Percentiles rank a stretch among this genome's conserved stretches.
Evolutionary conservation across 2,797 vertebrate genomes (phyloP).

Genomic region (Scolopax rusticola): DNA sequence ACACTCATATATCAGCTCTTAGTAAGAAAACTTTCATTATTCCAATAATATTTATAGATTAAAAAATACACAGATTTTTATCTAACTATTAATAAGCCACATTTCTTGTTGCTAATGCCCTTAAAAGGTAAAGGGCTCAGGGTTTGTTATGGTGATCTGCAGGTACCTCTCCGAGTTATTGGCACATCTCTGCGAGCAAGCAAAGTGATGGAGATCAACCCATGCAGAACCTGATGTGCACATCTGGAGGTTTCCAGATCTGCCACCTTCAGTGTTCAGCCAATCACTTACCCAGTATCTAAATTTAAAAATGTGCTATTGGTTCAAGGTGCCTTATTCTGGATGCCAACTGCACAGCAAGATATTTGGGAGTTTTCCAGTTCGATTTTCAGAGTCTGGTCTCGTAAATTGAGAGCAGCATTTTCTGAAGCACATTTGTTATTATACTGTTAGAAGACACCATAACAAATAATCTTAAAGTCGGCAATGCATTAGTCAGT

Average conservation of each 20-base stretch:
- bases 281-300: conserved; percentile 44
- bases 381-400: not conserved
- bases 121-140: not conserved
- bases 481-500: not conserved
- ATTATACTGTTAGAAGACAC: not conserved
- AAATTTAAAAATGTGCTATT: conserved; percentile 39
- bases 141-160: not conserved
- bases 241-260: conserved; percentile 42
- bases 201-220: not conserved
- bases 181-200: not conserved
- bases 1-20: not conserved
- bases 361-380: conserved; percentile 13
- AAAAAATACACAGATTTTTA: not conserved
- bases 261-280: conserved; percentile 52
- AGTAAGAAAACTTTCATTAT: not conserved
- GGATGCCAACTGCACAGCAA: not conserved
- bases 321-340: conserved; percentile 41
- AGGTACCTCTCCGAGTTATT: not conserved
- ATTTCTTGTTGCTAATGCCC: not conserved
- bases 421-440: conserved; percentile 20
- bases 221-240: not conserved
- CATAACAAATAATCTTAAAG: not conserved
- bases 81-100: not conserved
- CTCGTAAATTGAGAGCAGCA: not conserved
- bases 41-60: not conserved